Conservation (phyloP, 2,888 invertebrate genomes). For the Eristalis pertinax region DNA sequence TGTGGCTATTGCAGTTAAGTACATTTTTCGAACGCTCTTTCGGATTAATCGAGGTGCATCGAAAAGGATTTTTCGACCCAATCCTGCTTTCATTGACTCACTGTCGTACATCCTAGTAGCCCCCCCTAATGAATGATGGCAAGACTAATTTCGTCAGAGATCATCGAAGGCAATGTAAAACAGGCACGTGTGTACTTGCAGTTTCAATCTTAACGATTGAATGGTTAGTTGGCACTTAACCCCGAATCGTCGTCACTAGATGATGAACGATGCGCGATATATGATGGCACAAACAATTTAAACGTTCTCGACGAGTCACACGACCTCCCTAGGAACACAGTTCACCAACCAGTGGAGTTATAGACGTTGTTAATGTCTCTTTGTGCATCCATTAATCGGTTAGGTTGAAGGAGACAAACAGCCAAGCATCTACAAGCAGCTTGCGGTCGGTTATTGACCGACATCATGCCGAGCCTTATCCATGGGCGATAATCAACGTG, state of each 20-base stretch:
- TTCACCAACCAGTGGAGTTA: constrained; percentile 34
- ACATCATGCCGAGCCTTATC: neutral
- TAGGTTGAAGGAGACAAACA: constrained; percentile 31
- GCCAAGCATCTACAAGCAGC: neutral
- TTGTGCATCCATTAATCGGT: constrained; percentile 20
- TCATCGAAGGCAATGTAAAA: neutral
- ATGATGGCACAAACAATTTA: neutral
- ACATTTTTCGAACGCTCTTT: neutral
- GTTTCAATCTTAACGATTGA: constrained; percentile 51
- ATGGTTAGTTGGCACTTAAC: constrained; percentile 59
- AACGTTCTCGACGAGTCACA: neutral
- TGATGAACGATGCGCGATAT: constrained; percentile 30
- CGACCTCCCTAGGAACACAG: constrained; percentile 19
- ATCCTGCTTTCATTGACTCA: too few relatives aligned
- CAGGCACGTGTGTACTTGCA: constrained; percentile 15
- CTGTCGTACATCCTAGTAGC: neutral
- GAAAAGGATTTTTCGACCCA: neutral
- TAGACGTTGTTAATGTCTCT: neutral
- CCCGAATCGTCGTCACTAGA: constrained; percentile 38
- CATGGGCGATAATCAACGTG: neutral
- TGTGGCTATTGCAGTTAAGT: neutral
- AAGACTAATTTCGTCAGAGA: neutral
- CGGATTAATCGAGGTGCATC: neutral
- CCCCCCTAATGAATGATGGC: neutral
- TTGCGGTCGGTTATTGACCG: constrained; percentile 13